Evolutionary conservation across 2,888 invertebrate genomes (phyloP), one percentile per base, ranked within the genome.

Genomic region (Agrotis exclamationis): DNA sequence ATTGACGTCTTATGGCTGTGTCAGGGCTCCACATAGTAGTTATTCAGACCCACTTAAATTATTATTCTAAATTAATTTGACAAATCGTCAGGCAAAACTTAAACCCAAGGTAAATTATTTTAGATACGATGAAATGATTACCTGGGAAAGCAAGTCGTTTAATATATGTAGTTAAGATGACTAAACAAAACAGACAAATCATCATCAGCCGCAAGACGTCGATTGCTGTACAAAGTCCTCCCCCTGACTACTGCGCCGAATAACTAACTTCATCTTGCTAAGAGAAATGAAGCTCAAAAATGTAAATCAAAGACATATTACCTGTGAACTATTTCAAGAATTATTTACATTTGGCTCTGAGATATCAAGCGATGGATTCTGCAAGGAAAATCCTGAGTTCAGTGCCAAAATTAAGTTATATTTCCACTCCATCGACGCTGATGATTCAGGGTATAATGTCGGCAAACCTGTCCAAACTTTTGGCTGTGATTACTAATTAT

Each of bases 401-500:
- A 60, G 91, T 94, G 95, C 94, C 94, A 95, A 94, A 93, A 93
- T 90, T 77, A 91, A 91, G 89, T 89, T 88, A 91, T 93, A 93
- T 94, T 92, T 91, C 91, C 88, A 89, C 89, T 88, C 83, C 92
- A 95, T 95, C 93, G 93, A 92, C 92, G 90, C 80, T 85, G 86
- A 90, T 93, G 93, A 94, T 91, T 93, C 93, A 93, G 88, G 88
- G 87, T 88, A 82, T 80, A 65, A 73, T 76, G 76, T 84, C 79
- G 80, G 82, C 77, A 75, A 83, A 82, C 85, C 85, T 85, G 82
- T 86, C 88, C 84, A 88, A 89, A 87, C 86, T 88, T 88, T 93
- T 93, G 92, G 93, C 92, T 90, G 80, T 90, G 90, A 89, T 87
- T 85, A 84, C 90, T 89, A 93, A 93, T 94, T 94, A 94, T 93